Percentiles rank a stretch among this genome's conserved stretches.
These are phyloP conservation scores for Zaprionus obscuricornis DNA, from an alignment of 2,888 invertebrate species.

Conservation along the genomic window DNA sequence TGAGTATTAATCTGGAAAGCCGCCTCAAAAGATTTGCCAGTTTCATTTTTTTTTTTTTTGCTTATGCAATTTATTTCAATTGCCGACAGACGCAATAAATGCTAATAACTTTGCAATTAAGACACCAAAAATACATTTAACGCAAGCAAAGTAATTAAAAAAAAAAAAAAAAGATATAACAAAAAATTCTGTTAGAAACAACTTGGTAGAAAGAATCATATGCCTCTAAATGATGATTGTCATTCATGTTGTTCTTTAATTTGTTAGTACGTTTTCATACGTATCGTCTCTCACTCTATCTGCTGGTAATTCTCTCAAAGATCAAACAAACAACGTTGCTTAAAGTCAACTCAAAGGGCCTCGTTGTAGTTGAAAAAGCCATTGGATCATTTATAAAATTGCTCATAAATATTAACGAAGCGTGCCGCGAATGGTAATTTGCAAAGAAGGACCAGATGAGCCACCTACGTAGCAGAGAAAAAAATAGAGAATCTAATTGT, in stretches of 20 bases:
- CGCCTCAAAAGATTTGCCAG: slow-evolving; percentile 30
- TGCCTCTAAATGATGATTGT: slow-evolving; percentile 42
- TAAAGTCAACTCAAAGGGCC: slow-evolving; percentile 25
- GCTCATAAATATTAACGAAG: slow-evolving; percentile 38
- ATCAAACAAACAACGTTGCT: too few species aligned
- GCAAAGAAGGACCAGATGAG: too few species aligned
- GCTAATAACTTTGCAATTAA: slow-evolving; percentile 69
- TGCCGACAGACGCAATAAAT: slow-evolving; percentile 51
- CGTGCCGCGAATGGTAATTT: slow-evolving; percentile 20
- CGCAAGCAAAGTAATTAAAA: slow-evolving; percentile 57
- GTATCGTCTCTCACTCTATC: too few species aligned
- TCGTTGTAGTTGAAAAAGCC: slow-evolving; percentile 3
- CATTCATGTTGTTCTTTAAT: too few species aligned
- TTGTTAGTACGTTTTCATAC: too few species aligned
- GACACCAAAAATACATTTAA: slow-evolving; percentile 50
- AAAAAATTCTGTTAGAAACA: slow-evolving; percentile 23
- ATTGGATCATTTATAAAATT: slow-evolving; percentile 38
- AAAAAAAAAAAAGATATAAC: too few species aligned
- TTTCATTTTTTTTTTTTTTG: too few species aligned
- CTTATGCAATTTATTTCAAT: slow-evolving; percentile 64
- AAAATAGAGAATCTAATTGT: too few species aligned
- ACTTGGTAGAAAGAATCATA: slow-evolving; percentile 9
- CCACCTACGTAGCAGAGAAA: slow-evolving; percentile 13
- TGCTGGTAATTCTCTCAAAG: too few species aligned
- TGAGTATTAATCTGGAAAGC: slow-evolving; percentile 41